These are phyloP conservation scores for Pandemis corylana DNA, from an alignment of 2,888 invertebrate genomes.

Conservation along the genomic window DNA sequence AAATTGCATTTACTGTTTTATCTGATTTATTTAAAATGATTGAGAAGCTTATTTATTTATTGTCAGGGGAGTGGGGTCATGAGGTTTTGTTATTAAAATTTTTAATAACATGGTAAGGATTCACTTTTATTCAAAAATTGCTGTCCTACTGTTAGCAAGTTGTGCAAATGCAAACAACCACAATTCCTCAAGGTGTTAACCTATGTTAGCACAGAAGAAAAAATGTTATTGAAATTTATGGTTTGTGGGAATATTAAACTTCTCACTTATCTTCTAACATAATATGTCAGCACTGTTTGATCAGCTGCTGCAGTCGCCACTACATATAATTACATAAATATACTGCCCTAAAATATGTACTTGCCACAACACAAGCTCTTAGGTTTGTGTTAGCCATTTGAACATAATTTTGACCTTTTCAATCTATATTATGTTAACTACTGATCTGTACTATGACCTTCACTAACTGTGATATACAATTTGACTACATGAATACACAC, in stretches of 20 bases:
- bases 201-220: not conserved
- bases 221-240: not conserved
- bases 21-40: conserved; percentile 7
- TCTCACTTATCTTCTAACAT: not conserved
- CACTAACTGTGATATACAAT: not conserved
- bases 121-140: not conserved
- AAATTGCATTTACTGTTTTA: conserved; percentile 40
- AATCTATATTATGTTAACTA: not conserved
- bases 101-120: not conserved
- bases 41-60: conserved; percentile 2
- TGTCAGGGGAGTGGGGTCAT: not conserved
- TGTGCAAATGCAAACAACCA: not conserved
- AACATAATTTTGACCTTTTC: too few species aligned
- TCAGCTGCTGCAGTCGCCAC: not conserved
- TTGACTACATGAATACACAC: not conserved
- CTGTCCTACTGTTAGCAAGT: not conserved
- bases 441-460: not conserved
- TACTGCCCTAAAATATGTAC: not conserved
- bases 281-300: not conserved
- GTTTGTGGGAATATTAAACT: too few species aligned
- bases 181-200: not conserved
- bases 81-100: not conserved
- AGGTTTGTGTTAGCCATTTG: too few species aligned
- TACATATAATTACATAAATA: not conserved
- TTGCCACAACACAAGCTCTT: not conserved